Conservation (phyloP, 2,797 vertebrate genomes). For the Gouania willdenowi region DNA sequence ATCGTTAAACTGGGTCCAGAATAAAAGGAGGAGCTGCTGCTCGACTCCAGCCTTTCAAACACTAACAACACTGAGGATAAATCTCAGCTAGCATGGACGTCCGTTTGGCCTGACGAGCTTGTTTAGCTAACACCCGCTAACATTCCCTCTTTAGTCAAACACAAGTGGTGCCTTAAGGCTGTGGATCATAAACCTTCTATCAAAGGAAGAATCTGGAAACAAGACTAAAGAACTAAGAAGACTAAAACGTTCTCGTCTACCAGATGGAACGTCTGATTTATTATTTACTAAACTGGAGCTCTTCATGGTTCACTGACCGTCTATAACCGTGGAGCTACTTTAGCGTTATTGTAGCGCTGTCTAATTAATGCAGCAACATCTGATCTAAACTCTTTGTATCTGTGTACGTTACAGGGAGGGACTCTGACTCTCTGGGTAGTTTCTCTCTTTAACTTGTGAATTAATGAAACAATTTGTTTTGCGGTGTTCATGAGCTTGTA, state of each 20-base stretch:
- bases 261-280: conserved; percentile 24
- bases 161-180: conserved; percentile 31
- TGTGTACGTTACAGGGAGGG: too few species aligned
- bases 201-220: conserved; percentile 18
- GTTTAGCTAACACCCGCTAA: conserved; percentile 61
- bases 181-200: conserved; percentile 25
- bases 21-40: conserved; percentile 15
- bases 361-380: too few species aligned
- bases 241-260: conserved; percentile 29
- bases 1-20: conserved; percentile 44
- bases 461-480: too few species aligned
- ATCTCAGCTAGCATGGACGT: conserved; percentile 62
- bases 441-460: too few species aligned
- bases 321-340: too few species aligned
- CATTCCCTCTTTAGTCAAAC: conserved; percentile 42
- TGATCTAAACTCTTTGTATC: too few species aligned
- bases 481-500: too few species aligned
- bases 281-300: conserved; percentile 28
- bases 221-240: conserved; percentile 40
- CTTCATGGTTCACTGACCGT: conserved; percentile 17
- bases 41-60: conserved; percentile 69
- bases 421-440: too few species aligned
- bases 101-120: conserved; percentile 49
- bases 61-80: conserved; percentile 74
- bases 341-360: too few species aligned